Conservation (phyloP, 1,140 invertebrate genomes). For the Drosophila ironensis region DNA sequence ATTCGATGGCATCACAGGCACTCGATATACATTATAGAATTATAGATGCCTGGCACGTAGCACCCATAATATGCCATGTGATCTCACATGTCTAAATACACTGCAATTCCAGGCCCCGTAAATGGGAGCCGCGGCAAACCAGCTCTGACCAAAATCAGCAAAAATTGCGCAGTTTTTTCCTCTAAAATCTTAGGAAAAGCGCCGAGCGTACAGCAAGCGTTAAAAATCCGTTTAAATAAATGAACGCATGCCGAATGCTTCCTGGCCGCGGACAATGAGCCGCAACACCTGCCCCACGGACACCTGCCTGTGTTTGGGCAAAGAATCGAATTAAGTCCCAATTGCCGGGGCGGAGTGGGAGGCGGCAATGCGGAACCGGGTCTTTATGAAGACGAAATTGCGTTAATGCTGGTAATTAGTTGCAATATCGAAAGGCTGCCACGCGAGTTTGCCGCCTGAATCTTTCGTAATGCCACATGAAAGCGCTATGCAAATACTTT, state of each 20-base stretch:
- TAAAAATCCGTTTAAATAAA: slow-evolving; percentile 55
- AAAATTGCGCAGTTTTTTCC: slow-evolving; percentile 67
- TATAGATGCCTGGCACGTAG: slow-evolving; percentile 32
- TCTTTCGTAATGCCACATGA: slow-evolving; percentile 60
- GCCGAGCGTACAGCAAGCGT: slow-evolving; percentile 1
- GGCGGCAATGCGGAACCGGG: slow-evolving; percentile 27
- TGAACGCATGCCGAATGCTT: slow-evolving; percentile 63
- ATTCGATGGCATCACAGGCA: background rate
- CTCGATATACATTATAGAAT: slow-evolving; percentile 28
- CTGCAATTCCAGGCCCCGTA: slow-evolving; percentile 8
- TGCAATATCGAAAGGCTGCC: slow-evolving; percentile 71
- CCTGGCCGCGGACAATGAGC: slow-evolving; percentile 59
- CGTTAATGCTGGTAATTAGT: slow-evolving; percentile 76
- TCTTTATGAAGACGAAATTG: slow-evolving; percentile 57
- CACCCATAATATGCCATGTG: slow-evolving; percentile 26
- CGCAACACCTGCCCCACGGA: slow-evolving; percentile 63
- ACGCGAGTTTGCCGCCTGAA: slow-evolving; percentile 68
- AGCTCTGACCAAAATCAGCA: slow-evolving; percentile 60
- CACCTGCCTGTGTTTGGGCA: slow-evolving; percentile 66
- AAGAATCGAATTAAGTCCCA: slow-evolving; percentile 61
- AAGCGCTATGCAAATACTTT: slow-evolving; percentile 70
- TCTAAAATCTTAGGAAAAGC: slow-evolving; percentile 15
- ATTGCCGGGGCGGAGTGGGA: slow-evolving; percentile 7
- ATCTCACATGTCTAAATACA: slow-evolving; percentile 33
- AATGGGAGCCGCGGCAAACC: slow-evolving; percentile 29